Conservation (phyloP, 1,140 invertebrate genomes). For the Macrobrachium rosenbergii region DNA sequence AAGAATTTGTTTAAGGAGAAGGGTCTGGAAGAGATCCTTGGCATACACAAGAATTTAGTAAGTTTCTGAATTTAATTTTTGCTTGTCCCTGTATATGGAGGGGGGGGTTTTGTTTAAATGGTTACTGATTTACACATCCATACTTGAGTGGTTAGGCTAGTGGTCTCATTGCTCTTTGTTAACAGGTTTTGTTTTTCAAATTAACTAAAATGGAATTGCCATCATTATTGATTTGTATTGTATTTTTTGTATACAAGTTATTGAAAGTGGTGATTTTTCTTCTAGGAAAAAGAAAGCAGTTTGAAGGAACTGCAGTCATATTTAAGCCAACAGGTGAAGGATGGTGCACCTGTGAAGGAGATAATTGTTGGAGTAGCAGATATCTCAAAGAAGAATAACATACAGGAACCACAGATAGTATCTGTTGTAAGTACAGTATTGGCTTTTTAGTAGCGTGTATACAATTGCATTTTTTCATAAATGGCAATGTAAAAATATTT, state of each 20-base stretch:
- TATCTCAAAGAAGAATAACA: conserved; percentile 64
- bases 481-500: not conserved
- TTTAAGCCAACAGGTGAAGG: conserved; percentile 63
- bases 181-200: no score
- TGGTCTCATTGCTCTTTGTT: no score
- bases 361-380: conserved; percentile 62
- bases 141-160: no score
- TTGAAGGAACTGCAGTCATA: conserved; percentile 74
- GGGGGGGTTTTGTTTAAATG: no score
- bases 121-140: no score
- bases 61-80: not conserved
- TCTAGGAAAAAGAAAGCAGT: conserved; percentile 88
- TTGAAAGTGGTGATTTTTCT: conserved; percentile 39
- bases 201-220: no score
- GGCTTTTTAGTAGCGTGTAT: not conserved
- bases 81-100: no score
- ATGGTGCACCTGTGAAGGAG: conserved; percentile 59
- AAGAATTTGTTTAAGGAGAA: conserved; percentile 86
- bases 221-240: not conserved
- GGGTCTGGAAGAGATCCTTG: conserved; percentile 88
- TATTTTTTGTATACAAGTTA: not conserved
- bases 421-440: conserved; percentile 58
- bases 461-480: no score
- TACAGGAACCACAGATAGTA: conserved; percentile 62
- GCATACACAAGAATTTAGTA: conserved; percentile 80